Percentiles rank a stretch among this genome's conserved stretches.
Conservation (phyloP, 1,140 invertebrate genomes). For the Sycobia sp. region DNA sequence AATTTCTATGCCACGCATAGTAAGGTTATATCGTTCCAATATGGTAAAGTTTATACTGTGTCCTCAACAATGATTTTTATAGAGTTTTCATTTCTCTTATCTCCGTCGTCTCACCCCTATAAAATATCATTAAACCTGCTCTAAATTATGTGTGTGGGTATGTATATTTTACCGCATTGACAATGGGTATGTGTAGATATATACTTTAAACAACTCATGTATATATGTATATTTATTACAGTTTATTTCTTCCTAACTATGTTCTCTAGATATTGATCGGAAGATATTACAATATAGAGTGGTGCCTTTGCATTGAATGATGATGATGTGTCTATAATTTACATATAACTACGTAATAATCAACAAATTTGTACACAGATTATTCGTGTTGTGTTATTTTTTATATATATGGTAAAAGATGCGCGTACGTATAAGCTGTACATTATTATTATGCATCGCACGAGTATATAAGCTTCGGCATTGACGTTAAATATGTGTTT, state of each 20-base stretch:
- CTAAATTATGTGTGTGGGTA: no score
- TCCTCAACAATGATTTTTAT: conserved; percentile 12
- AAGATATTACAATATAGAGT: conserved; percentile 17
- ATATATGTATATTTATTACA: conserved; percentile 4
- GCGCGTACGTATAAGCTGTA: no score
- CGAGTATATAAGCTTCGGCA: no score
- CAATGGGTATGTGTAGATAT: conserved; percentile 13
- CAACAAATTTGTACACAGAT: conserved; percentile 40
- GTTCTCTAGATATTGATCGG: conserved; percentile 19
- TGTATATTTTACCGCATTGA: no score
- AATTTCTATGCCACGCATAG: no score
- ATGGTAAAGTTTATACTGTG: no score
- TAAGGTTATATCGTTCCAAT: no score
- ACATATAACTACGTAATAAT: conserved; percentile 47
- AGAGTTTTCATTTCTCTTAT: background rate
- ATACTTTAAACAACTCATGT: conserved; percentile 4
- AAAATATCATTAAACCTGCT: conserved; percentile 3
- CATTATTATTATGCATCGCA: no score
- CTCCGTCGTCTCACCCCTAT: background rate
- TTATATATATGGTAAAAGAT: no score
- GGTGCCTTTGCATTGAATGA: conserved; percentile 30
- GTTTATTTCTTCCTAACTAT: conserved; percentile 27
- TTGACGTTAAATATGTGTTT: no score
- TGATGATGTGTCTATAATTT: conserved; percentile 34
- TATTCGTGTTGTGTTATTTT: conserved; percentile 2